phyloP scores from a whole-genome alignment of 2,113 vertebrate species.

The Macquaria ambigua region DNA sequence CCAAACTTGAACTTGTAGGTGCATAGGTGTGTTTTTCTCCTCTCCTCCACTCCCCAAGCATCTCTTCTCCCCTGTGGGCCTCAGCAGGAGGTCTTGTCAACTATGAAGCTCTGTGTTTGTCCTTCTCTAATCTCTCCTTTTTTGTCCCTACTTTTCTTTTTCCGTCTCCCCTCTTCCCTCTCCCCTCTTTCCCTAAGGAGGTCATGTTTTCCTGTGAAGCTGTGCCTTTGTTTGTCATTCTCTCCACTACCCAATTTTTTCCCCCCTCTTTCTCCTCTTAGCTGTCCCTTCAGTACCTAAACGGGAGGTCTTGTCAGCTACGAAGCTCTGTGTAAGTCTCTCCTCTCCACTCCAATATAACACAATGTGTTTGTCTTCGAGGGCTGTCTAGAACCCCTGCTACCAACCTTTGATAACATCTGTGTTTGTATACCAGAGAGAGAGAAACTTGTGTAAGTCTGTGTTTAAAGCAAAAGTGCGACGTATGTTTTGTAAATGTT shows the following conservation, averaged over 20 bases:
- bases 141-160: constrained; percentile 4
- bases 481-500: neutral
- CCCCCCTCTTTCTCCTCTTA: neutral
- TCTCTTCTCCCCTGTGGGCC: constrained; percentile 27
- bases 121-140: constrained; percentile 41
- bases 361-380: constrained; percentile 37
- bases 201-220: constrained; percentile 41
- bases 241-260: neutral
- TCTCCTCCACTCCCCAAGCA: constrained; percentile 43
- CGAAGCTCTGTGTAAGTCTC: constrained; percentile 3
- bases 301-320: constrained; percentile 24
- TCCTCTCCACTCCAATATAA: constrained; percentile 5
- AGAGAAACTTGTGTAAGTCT: neutral
- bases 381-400: constrained; percentile 1
- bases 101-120: constrained; percentile 49
- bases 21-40: constrained; percentile 16
- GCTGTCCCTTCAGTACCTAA: constrained; percentile 14
- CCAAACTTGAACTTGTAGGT: constrained; percentile 20
- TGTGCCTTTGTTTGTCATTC: constrained; percentile 49
- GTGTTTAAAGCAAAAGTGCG: neutral
- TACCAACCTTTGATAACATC: constrained; percentile 26
- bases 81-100: constrained; percentile 56
- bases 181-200: constrained; percentile 28
- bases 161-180: neutral
- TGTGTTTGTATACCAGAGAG: neutral